Evolutionary conservation across 2,797 vertebrate species (phyloP).

Genomic region (Mormyrus hasselquistii): DNA sequence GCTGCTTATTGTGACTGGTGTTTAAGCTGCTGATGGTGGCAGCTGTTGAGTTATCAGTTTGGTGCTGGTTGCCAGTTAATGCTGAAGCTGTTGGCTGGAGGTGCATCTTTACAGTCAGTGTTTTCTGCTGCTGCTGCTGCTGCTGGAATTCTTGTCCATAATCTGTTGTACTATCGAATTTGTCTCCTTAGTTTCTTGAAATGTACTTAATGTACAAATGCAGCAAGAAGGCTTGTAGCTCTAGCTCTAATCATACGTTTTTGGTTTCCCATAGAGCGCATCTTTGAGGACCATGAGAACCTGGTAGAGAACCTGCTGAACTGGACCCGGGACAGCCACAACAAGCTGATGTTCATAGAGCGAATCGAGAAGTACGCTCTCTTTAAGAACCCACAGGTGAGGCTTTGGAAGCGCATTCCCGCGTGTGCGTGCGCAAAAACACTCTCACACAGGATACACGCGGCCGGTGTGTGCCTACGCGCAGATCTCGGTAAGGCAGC

Average conservation of each 20-base stretch:
- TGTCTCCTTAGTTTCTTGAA: not conserved
- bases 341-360: conserved; percentile 91
- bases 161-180: not conserved
- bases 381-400: conserved; percentile 86
- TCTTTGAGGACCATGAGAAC: conserved; percentile 98
- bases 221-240: not conserved
- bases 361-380: conserved; percentile 85
- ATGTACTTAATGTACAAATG: not conserved
- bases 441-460: not conserved
- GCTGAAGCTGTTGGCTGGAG: not conserved
- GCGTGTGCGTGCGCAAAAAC: not conserved
- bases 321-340: conserved; percentile 97
- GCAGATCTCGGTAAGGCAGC: not conserved
- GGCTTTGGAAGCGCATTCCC: not conserved
- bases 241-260: not conserved
- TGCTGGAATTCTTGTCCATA: not conserved
- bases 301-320: conserved; percentile 95
- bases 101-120: not conserved
- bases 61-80: not conserved
- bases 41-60: not conserved
- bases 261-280: conserved; percentile 67
- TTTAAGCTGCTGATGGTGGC: not conserved
- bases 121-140: not conserved
- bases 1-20: not conserved
- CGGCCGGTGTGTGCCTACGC: not conserved